These are phyloP conservation scores for Orussus abietinus DNA, from an alignment of 1,140 invertebrate genomes.

Conservation along the genomic window DNA sequence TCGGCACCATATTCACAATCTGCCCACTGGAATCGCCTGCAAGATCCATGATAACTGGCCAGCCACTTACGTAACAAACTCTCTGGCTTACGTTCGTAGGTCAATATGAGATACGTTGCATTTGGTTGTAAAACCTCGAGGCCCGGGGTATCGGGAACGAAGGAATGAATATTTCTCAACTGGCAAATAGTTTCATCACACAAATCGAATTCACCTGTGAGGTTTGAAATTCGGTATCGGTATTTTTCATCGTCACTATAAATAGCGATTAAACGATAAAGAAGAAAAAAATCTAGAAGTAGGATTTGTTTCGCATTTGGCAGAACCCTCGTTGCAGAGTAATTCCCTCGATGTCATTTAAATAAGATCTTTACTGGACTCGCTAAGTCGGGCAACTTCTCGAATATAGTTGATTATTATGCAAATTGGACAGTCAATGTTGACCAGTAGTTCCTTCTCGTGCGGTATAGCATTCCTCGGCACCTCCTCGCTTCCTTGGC, in stretches of 20 bases:
- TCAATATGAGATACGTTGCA: conserved; percentile 9
- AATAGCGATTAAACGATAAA: too few species aligned
- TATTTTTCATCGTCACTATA: too few species aligned
- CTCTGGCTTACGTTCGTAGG: conserved; percentile 8
- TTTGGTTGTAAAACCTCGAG: conserved; percentile 8
- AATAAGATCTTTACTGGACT: conserved; percentile 2
- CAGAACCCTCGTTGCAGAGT: background rate
- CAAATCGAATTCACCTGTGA: conserved; percentile 20
- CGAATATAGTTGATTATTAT: conserved; percentile 34
- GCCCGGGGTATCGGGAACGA: conserved; percentile 1
- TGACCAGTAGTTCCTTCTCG: conserved; percentile 27
- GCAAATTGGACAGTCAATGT: conserved; percentile 33
- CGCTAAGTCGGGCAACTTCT: conserved; percentile 14
- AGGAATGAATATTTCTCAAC: conserved; percentile 12
- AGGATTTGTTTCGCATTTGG: conserved; percentile 2
- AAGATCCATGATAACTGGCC: conserved; percentile 1
- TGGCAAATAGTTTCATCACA: conserved; percentile 15
- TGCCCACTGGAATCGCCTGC: conserved; percentile 6
- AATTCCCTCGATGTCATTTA: background rate
- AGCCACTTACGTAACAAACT: background rate
- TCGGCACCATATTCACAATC: conserved; percentile 1
- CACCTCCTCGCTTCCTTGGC: too few species aligned
- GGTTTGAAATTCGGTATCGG: too few species aligned
- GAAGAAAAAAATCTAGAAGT: too few species aligned
- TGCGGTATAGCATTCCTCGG: too few species aligned